Base-by-base conservation (phyloP, 2,888 invertebrate species). In the Athripsodes cinereus region DNA sequence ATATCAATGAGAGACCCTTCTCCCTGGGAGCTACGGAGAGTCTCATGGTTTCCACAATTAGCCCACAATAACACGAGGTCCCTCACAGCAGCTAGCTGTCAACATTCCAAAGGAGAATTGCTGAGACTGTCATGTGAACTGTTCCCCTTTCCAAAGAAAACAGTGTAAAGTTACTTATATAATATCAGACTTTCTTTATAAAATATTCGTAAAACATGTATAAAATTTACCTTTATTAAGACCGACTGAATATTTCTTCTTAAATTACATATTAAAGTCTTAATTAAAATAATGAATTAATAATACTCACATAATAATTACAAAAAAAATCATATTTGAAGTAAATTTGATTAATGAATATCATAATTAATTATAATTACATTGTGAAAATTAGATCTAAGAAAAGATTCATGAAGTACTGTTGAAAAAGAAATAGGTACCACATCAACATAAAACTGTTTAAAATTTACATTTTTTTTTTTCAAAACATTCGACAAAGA, bases 121-220 rank as follows among this genome's bases (percentile, higher is more conserved):
- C 49, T 44, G 58, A 58, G 58, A 58, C 58, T 55, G 58, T 58
- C 26, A 58, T 58, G 58, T 58, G 51, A 58, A 55, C 48, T 18
- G 49, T 19, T 35, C 16, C 40, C 40, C n/a, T 40, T 8, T 40
- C 16, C 40, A 40, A 40, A 40, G 40, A n/a, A n/a, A 8, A 31
- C 40, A 16, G 40, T 40, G 40, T 8, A 8, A 13, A 40, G 40
- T 8, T 11, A n/a, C 40, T 40, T 13, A 8, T 40, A 40, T 40
- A 40, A 40, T 13, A 40, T 40, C 13, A 13, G 40, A 16, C 16
- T 40, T 40, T 40, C 13, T 8, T 13, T 40, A 13, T 40, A 40
- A 5, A 40, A 40, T n/a, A 40, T 13, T n/a, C 2, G 13, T 40
- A 16, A 40, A 40, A 40, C 40, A 13, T 40, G 13, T 40, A 40